Base-by-base conservation (phyloP, 1,140 invertebrate species). In the Drosophila neocordata region DNA sequence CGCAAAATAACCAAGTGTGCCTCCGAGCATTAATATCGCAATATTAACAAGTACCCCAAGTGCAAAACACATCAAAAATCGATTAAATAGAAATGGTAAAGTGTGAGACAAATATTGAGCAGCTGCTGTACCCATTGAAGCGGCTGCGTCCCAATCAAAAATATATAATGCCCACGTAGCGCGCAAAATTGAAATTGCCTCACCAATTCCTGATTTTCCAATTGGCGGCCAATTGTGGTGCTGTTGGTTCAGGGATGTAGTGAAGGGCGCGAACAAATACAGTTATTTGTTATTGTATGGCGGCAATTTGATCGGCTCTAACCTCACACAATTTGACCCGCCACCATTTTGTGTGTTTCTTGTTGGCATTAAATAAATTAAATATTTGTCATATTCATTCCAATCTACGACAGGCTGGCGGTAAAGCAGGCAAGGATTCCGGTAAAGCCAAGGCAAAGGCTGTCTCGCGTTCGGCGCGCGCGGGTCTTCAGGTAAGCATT, bases 371-470 rank as follows among this genome's bases (percentile, higher is more conserved):
- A 22, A 13, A 55, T 71, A 44, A 51, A 52, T 6, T 31, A 31
- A 31, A 31, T 31, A 1, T 53, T 37, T 62, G 41, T 41, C 48
- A 52, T 65, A n/a, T 65, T 56, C 15, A 34, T 65, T 31, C 34
- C 9, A 11, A 38, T 35, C 20, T 63, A 52, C 53, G 51, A 63
- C 79, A 97, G 98, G 98, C 98, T 95, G 98, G 98, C 91, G 98
- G 98, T 91, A 99, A 99, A 96, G 98, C 98, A 93, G 98, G 98
- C 90, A 99, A 99, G 94, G 98, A 99, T 94, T 99, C 98, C 56
- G 99, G 99, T 89, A 99, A 99, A 94, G 97, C 98, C n/a, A 99
- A 99, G 93, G 97, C 98, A 55, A 99, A 99, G 94, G 98, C 98
- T 77, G 97, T 99, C 41, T 99, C 98, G 57, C 95, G 99, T 91